These are phyloP conservation scores for Drosophila setosimentum DNA, from an alignment of 2,888 invertebrate genomes.

Conservation along the genomic window DNA sequence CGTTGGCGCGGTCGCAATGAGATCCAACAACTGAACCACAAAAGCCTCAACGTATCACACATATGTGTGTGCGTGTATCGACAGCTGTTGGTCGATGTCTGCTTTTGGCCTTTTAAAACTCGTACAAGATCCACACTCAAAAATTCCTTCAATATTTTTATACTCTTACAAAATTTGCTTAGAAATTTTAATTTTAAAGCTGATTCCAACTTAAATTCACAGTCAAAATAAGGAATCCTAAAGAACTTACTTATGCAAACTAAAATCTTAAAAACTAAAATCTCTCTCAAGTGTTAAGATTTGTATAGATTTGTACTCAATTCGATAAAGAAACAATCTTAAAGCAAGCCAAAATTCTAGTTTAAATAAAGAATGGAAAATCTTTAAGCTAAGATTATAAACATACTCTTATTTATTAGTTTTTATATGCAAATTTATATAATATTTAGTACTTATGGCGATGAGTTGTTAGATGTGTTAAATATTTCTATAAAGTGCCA, in stretches of 20 bases:
- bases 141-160: conserved; percentile 13
- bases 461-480: background rate
- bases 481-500: background rate
- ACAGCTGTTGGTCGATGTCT: conserved; percentile 65
- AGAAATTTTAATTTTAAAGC: background rate
- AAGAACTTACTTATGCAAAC: background rate
- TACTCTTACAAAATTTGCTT: conserved; percentile 4
- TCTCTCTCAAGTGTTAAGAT: background rate
- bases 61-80: conserved; percentile 47
- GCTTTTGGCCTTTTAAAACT: conserved; percentile 57
- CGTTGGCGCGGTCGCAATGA: conserved; percentile 54
- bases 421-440: background rate
- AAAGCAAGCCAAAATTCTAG: background rate
- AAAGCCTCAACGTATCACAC: conserved; percentile 52
- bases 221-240: too few relatives aligned
- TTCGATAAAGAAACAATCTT: background rate
- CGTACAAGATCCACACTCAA: conserved; percentile 2
- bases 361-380: background rate
- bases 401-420: background rate
- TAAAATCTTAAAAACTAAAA: background rate
- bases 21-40: conserved; percentile 63
- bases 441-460: background rate
- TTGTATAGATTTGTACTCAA: background rate
- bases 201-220: background rate
- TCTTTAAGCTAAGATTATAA: background rate